Percentiles rank a stretch among this genome's conserved stretches.
Evolutionary conservation across 1,140 invertebrate genomes (phyloP).

Genomic region (Orussus abietinus): DNA sequence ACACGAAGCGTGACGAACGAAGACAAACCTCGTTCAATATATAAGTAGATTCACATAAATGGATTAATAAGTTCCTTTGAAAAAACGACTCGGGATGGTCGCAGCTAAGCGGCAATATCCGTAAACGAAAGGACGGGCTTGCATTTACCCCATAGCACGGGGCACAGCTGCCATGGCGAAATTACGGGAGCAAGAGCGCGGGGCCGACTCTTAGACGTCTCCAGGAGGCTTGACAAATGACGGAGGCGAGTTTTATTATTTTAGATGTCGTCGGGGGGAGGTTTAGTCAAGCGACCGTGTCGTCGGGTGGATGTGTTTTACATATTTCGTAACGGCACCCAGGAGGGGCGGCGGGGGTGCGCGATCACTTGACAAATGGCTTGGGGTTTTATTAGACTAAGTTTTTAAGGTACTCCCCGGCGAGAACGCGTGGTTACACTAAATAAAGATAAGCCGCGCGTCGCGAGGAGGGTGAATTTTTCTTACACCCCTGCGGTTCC

Average conservation of each 20-base stretch:
- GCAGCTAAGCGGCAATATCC: too few relatives aligned
- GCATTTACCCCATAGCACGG: too few relatives aligned
- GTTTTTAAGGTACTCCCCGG: conserved; percentile 34
- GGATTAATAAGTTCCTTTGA: too few relatives aligned
- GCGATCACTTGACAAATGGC: conserved; percentile 46
- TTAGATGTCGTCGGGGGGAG: conserved; percentile 44
- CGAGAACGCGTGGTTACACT: conserved; percentile 21
- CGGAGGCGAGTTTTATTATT: conserved; percentile 54
- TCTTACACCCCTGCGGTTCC: background rate
- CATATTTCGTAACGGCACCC: conserved; percentile 40
- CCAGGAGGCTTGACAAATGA: conserved; percentile 52
- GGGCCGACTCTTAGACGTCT: too few relatives aligned
- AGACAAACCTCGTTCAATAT: too few relatives aligned
- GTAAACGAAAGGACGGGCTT: too few relatives aligned
- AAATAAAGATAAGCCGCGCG: conserved; percentile 46
- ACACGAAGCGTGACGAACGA: too few relatives aligned
- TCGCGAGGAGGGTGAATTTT: conserved; percentile 5
- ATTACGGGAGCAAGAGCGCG: conserved; percentile 23
- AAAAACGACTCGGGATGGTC: too few relatives aligned
- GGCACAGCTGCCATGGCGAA: conserved; percentile 17
- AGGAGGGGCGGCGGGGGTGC: conserved; percentile 16
- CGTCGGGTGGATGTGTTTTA: conserved; percentile 44
- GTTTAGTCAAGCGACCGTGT: conserved; percentile 21
- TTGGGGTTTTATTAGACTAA: conserved; percentile 47
- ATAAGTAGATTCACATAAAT: too few relatives aligned